A percentile compares a stretch with the other conserved stretches of the same genome.
Evolutionary conservation across 2,888 invertebrate species (phyloP).

Genomic region (Callinectes sapidus): DNA sequence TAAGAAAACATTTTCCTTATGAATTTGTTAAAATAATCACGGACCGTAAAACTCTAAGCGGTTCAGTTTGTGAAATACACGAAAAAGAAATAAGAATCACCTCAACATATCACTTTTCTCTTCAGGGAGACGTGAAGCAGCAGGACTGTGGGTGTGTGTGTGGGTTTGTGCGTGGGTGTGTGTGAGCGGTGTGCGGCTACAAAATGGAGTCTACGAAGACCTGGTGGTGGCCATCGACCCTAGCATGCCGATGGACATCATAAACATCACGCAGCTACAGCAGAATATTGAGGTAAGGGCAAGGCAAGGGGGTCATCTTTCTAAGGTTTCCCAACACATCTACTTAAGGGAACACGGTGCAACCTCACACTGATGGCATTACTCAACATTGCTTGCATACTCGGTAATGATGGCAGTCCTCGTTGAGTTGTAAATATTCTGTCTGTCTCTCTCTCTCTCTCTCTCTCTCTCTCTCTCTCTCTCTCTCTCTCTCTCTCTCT

Average conservation of each 20-base stretch:
- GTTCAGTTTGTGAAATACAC: no score
- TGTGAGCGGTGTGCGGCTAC: constrained; percentile 10
- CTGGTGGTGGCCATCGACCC: constrained; percentile 37
- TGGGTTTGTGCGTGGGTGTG: constrained; percentile 10
- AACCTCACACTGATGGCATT: background rate
- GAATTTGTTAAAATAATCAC: background rate
- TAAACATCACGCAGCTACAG: background rate
- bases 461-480: constrained; percentile 20
- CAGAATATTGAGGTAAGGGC: background rate
- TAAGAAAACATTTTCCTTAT: background rate
- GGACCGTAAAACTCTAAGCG: background rate
- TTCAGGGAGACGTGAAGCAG: background rate
- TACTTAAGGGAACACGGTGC: background rate
- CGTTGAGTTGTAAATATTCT: background rate
- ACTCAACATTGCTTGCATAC: background rate
- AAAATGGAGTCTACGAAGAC: background rate
- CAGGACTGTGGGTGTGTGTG: background rate
- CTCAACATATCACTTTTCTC: background rate
- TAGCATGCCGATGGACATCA: background rate
- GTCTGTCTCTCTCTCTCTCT: background rate
- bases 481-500: constrained; percentile 17
- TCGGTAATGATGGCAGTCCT: background rate
- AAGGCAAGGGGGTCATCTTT: background rate
- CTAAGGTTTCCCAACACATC: background rate
- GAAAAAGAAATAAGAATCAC: no score